A percentile compares a stretch with the other conserved stretches of the same genome.
phyloP scores from a whole-genome alignment of 2,113 vertebrate genomes.

The Microtus richardsoni region DNA sequence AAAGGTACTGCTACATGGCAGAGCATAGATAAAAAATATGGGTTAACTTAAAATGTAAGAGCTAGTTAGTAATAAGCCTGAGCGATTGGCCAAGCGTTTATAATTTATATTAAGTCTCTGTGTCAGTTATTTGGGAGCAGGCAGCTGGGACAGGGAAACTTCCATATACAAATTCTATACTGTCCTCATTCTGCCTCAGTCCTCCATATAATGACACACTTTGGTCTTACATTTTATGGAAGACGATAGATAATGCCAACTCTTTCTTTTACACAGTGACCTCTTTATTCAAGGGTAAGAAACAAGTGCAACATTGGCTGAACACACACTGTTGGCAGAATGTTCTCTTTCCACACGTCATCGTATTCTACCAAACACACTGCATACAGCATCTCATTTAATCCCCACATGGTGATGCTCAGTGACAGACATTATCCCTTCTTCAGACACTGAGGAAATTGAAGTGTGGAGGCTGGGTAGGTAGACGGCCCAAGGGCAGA shows the following conservation, averaged over 20 bases:
- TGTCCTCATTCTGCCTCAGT: not conserved
- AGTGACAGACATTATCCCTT: not conserved
- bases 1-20: too few relatives aligned
- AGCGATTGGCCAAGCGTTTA: too few relatives aligned
- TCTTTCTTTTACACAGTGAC: not conserved
- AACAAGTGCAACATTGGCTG: too few relatives aligned
- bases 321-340: not conserved
- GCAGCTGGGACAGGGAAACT: too few relatives aligned
- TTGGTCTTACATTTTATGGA: not conserved
- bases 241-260: not conserved
- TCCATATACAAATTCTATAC: not conserved
- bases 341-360: not conserved
- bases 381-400: not conserved
- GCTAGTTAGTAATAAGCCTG: too few relatives aligned
- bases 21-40: too few relatives aligned
- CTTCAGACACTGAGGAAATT: not conserved
- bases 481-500: not conserved
- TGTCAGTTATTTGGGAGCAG: too few relatives aligned
- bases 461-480: not conserved
- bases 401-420: not conserved
- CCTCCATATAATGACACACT: not conserved
- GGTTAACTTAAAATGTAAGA: too few relatives aligned
- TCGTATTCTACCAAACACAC: not conserved
- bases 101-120: too few relatives aligned
- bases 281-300: not conserved